These are phyloP conservation scores for Rhadina sibilatrix DNA, from an alignment of 2,113 vertebrate species.

Conservation along the genomic window DNA sequence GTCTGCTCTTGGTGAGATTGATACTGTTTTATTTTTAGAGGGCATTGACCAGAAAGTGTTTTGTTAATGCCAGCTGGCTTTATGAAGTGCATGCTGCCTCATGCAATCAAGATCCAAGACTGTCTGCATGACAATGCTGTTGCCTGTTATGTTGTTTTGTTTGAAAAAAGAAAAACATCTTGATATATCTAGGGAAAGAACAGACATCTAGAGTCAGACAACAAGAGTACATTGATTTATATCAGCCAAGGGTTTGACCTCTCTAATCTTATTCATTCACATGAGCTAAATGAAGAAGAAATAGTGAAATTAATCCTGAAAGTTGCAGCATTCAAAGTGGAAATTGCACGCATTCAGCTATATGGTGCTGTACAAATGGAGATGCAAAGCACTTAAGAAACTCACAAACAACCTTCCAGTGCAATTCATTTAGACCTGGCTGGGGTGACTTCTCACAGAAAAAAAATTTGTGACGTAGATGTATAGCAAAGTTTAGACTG, in stretches of 20 bases:
- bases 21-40: slow-evolving; percentile 51
- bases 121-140: slow-evolving; percentile 9
- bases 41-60: slow-evolving; percentile 56
- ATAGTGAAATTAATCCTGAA: background rate
- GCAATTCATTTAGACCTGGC: background rate
- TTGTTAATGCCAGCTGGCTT: slow-evolving; percentile 52
- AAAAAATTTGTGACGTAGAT: background rate
- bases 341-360: background rate
- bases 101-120: slow-evolving; percentile 8
- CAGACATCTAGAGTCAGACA: background rate
- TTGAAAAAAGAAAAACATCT: slow-evolving; percentile 9
- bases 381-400: background rate
- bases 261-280: background rate
- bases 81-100: slow-evolving; percentile 3
- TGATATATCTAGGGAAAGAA: background rate
- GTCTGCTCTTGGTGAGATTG: slow-evolving; percentile 26
- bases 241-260: background rate
- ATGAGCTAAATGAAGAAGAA: background rate
- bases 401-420: background rate
- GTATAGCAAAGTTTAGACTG: background rate
- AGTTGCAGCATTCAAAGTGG: background rate
- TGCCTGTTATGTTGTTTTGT: background rate
- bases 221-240: background rate
- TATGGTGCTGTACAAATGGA: background rate
- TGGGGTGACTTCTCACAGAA: background rate